Conservation (phyloP, 2,797 vertebrate species). For the Falco columbarius region DNA sequence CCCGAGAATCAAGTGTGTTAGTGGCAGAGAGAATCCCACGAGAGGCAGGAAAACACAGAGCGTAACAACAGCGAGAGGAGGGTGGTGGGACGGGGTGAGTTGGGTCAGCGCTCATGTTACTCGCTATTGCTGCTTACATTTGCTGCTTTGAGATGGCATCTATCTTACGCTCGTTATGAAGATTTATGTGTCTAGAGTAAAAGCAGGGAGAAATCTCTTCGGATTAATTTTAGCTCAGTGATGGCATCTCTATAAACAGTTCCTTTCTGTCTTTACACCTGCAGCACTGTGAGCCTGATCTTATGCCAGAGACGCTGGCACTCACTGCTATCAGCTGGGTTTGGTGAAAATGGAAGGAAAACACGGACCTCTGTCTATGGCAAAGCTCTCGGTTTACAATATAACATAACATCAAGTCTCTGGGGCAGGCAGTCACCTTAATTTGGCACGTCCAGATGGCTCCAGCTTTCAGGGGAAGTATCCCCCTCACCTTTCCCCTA, state of each 20-base stretch:
- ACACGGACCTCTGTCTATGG: neutral
- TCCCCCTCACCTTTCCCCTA: neutral
- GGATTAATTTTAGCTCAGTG: neutral
- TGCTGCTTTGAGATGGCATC: slow-evolving; percentile 9
- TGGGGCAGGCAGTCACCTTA: neutral
- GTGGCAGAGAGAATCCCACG: neutral
- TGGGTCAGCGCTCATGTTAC: slow-evolving; percentile 15
- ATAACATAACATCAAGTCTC: neutral
- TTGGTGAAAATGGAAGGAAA: slow-evolving; percentile 1
- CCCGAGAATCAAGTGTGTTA: slow-evolving; percentile 26
- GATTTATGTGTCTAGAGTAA: neutral
- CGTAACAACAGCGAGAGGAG: neutral
- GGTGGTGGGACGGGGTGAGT: neutral
- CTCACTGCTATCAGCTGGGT: neutral
- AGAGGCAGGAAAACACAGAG: neutral
- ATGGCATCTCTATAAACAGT: neutral
- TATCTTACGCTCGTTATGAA: neutral
- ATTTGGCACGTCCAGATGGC: neutral
- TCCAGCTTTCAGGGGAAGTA: neutral
- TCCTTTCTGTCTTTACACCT: neutral
- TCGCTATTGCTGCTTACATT: neutral
- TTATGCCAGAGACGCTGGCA: neutral
- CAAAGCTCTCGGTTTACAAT: neutral
- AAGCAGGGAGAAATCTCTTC: neutral
- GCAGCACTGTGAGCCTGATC: neutral